Evolutionary conservation across 2,113 vertebrate genomes (phyloP), one percentile per base, ranked within the genome.

Genomic region (Paraplagusia blochii): DNA sequence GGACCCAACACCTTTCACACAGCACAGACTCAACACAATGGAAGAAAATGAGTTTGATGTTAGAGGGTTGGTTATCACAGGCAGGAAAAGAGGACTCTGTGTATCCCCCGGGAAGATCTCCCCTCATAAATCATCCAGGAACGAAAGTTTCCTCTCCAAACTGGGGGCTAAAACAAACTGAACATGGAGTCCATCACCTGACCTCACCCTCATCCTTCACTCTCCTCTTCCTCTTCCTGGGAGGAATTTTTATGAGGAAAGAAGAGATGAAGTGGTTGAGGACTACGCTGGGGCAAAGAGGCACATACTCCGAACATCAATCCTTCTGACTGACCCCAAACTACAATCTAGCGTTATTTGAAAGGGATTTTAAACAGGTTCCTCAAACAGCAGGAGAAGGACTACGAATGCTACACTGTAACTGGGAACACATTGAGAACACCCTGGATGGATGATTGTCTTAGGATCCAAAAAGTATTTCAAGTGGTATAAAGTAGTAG

Each of bases 101-200:
- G 58, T 69, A 83, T 81, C 84, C 78, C 29, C 29, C 13, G 80
- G 66, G 80, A 81, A 60, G 73, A 62, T 43, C 60, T 77, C 60
- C 64, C 67, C 59, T 75, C 71, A 82, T 90, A 89, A 87, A 90
- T 90, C 87, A 86, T 76, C 67, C 72, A 77, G 83, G 77, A 88
- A 88, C 87, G 80, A 88, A 87, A 87, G 86, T 83, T 83, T 85
- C 79, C 81, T 83, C 73, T 84, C 71, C 73, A 86, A 87, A 83
- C 75, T 80, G 77, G 68, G 80, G 75, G 72, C 73, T 83, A 83
- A 86, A 83, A 82, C 80, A 85, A 85, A 88, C 85, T 75, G 57
- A 83, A 72, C 78, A 75, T 16, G 22, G 72, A 74, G 77, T 69
- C 60, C 61, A 68, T 54, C 61, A 29, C 53, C 49, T 42, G 70